Conservation (phyloP, 2,113 vertebrate genomes). For the Sapayoa aenigma region DNA sequence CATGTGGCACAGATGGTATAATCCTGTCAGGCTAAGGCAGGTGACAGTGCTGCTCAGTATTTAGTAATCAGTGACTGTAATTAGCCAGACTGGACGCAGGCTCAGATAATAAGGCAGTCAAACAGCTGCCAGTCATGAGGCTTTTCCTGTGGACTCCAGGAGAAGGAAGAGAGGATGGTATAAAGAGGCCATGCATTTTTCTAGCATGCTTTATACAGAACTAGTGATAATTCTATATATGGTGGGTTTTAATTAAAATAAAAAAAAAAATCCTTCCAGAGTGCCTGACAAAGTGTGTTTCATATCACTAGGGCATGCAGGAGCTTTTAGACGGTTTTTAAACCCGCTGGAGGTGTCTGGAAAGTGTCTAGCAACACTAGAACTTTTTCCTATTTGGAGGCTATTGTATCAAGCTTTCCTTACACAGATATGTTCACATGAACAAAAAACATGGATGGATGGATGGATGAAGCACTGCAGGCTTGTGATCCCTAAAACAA, state of each 20-base stretch:
- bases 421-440: background rate
- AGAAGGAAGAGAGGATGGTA: background rate
- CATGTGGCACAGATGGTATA: slow-evolving; percentile 89
- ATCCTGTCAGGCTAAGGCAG: slow-evolving; percentile 85
- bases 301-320: background rate
- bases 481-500: background rate
- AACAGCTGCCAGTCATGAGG: slow-evolving; percentile 84
- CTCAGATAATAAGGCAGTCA: slow-evolving; percentile 80
- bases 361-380: background rate
- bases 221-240: background rate
- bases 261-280: background rate
- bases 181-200: background rate
- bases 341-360: background rate
- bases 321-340: background rate
- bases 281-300: background rate
- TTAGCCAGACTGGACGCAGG: slow-evolving; percentile 82
- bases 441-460: background rate
- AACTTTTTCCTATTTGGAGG: background rate
- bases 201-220: background rate
- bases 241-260: background rate
- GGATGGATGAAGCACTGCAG: rapidly evolving
- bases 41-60: slow-evolving; percentile 79
- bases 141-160: slow-evolving; percentile 55
- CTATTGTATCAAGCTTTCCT: background rate
- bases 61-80: slow-evolving; percentile 89